These are phyloP conservation scores for Ridgeia piscesae DNA, from an alignment of 1,140 invertebrate species.

Conservation along the genomic window DNA sequence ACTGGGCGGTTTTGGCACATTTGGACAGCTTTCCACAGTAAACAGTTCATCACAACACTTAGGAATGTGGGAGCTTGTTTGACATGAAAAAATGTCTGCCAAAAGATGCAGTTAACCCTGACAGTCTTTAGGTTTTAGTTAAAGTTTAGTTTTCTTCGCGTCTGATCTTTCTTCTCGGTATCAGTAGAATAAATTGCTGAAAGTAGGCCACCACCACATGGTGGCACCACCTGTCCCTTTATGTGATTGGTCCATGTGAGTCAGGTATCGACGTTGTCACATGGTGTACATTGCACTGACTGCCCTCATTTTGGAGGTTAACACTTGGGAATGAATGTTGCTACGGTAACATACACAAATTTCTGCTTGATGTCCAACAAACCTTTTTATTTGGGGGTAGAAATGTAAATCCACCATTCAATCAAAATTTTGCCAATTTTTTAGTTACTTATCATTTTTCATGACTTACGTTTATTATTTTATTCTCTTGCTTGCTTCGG, in stretches of 20 bases:
- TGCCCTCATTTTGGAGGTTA: background rate
- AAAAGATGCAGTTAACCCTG: background rate
- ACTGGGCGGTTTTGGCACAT: no score
- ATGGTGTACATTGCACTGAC: background rate
- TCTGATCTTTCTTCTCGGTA: background rate
- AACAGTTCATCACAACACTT: no score
- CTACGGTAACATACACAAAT: background rate
- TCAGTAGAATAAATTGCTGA: background rate
- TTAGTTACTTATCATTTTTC: background rate
- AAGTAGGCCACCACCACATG: background rate
- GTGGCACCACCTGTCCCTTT: background rate
- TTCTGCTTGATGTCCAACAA: background rate
- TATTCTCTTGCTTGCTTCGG: background rate
- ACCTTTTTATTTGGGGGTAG: background rate
- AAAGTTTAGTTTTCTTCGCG: background rate
- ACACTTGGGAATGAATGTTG: background rate
- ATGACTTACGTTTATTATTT: background rate
- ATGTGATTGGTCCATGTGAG: background rate
- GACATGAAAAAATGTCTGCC: background rate
- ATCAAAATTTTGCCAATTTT: background rate
- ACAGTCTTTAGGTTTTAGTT: background rate
- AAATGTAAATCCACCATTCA: background rate
- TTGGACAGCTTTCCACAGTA: no score
- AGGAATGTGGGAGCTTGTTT: background rate
- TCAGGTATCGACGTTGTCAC: background rate